phyloP scores from a whole-genome alignment of 2,888 invertebrate species.

The Arctia plantaginis region DNA sequence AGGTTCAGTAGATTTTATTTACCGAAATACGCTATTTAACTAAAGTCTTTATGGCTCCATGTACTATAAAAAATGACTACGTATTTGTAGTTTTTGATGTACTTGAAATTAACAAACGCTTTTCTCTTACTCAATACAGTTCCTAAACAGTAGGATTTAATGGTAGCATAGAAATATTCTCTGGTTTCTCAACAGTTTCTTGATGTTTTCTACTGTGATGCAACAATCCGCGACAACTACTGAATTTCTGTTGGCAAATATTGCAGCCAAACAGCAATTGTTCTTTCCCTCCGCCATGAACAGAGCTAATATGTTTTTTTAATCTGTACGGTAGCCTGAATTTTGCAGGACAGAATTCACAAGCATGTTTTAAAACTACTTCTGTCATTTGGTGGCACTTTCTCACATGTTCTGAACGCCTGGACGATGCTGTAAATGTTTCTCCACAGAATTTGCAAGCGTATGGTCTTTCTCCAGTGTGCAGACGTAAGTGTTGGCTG shows the following conservation, averaged over 20 bases:
- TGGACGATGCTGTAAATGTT: constrained; percentile 73
- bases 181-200: constrained; percentile 15
- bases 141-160: neutral
- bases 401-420: constrained; percentile 73
- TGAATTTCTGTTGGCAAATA: constrained; percentile 68
- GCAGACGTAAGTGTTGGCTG: constrained; percentile 73
- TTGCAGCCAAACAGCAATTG: constrained; percentile 61
- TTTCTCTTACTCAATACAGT: neutral
- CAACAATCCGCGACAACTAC: constrained; percentile 65
- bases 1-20: neutral
- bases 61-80: neutral
- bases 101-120: neutral
- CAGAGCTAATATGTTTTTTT: constrained; percentile 64
- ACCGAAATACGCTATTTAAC: neutral
- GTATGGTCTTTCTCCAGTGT: constrained; percentile 77
- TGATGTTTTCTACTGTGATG: constrained; percentile 71
- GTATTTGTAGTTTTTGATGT: neutral
- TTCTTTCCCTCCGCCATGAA: constrained; percentile 56
- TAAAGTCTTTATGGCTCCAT: too few species aligned
- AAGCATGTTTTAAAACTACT: constrained; percentile 63
- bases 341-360: constrained; percentile 69
- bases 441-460: constrained; percentile 70
- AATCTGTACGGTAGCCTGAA: constrained; percentile 70
- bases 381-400: constrained; percentile 63
- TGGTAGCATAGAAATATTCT: neutral